Conservation (phyloP, 2,113 vertebrate species). For the Ranitomeya variabilis region DNA sequence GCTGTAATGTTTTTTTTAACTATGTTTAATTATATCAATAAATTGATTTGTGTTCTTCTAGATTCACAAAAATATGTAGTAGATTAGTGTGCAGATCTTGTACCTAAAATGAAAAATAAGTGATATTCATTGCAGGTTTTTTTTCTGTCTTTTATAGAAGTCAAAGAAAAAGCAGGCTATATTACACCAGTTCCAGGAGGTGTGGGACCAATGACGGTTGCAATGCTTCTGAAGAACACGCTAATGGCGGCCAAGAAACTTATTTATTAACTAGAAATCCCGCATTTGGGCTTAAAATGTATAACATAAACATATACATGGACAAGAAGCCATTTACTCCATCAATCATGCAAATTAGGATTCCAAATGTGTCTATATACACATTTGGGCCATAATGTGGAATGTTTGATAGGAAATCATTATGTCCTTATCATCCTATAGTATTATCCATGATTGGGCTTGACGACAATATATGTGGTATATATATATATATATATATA, state of each 20-base stretch:
- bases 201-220: slow-evolving; percentile 89
- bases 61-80: background rate
- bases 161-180: slow-evolving; percentile 86
- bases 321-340: background rate
- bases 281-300: background rate
- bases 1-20: slow-evolving; percentile 7
- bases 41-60: background rate
- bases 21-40: background rate
- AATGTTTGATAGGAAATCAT: background rate
- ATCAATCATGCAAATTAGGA: background rate
- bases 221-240: slow-evolving; percentile 91
- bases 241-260: slow-evolving; percentile 81
- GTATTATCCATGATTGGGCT: too few species aligned
- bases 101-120: too few species aligned
- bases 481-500: too few species aligned
- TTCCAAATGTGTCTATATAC: background rate
- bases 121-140: background rate
- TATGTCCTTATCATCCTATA: too few species aligned
- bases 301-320: background rate
- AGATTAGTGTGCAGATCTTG: background rate
- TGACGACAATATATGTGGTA: too few species aligned
- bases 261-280: slow-evolving; percentile 69
- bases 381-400: background rate
- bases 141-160: slow-evolving; percentile 73
- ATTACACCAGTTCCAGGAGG: slow-evolving; percentile 91